Percentiles rank a stretch among this genome's conserved stretches.
These are phyloP conservation scores for Knipowitschia caucasica DNA, from an alignment of 2,797 vertebrate species.

Conservation along the genomic window DNA sequence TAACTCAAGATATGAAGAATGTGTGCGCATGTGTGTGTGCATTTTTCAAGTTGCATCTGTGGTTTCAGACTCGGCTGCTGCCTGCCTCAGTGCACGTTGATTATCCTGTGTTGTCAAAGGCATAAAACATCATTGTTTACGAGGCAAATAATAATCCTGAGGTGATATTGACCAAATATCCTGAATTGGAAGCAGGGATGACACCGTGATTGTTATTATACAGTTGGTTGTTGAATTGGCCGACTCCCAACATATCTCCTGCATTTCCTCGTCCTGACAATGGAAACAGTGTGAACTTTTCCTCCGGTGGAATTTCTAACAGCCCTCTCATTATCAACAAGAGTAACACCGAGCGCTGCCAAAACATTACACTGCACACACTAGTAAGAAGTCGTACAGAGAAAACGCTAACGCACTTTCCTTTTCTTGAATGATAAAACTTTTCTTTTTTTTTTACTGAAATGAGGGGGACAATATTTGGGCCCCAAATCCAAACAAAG, in stretches of 20 bases:
- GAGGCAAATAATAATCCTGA: constrained; percentile 20
- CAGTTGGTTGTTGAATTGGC: constrained; percentile 35
- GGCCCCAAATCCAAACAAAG: no score
- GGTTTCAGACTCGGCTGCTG: no score
- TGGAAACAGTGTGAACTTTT: constrained; percentile 58
- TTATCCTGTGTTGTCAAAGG: no score
- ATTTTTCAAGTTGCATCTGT: no score
- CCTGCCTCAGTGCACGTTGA: no score
- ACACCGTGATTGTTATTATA: constrained; percentile 38
- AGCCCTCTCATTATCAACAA: constrained; percentile 49
- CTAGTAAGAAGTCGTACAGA: constrained; percentile 31
- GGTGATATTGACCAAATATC: constrained; percentile 22
- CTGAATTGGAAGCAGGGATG: constrained; percentile 16
- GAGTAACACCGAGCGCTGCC: constrained; percentile 49
- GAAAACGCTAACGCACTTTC: constrained; percentile 13
- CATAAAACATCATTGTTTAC: background rate
- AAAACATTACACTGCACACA: constrained; percentile 51
- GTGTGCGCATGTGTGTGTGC: no score
- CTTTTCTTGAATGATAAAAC: constrained; percentile 7
- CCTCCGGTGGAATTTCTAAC: constrained; percentile 59
- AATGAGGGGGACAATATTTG: no score
- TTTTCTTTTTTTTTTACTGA: no score
- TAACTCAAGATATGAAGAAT: no score
- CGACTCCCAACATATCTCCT: constrained; percentile 39
- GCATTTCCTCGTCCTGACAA: constrained; percentile 55